These are phyloP conservation scores for Cephus pygmeus DNA, from an alignment of 2,888 invertebrate species.

Conservation along the genomic window DNA sequence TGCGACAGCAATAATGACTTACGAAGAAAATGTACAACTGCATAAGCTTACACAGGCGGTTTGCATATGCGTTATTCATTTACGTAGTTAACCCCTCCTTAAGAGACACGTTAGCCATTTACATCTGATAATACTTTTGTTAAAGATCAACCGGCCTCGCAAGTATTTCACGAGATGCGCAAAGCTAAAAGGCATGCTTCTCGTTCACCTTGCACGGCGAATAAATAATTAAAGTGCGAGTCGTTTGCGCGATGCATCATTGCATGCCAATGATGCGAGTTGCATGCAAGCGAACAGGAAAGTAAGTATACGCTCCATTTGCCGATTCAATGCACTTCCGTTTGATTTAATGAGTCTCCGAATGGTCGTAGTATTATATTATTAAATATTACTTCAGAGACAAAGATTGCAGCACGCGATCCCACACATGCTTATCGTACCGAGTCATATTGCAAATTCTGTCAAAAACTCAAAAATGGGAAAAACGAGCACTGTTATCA, in stretches of 20 bases:
- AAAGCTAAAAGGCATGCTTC: not conserved
- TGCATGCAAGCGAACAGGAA: not conserved
- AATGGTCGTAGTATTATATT: not conserved
- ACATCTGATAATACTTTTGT: not conserved
- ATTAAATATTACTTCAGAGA: not conserved
- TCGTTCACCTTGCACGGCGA: conserved; percentile 30
- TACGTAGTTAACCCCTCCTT: not conserved
- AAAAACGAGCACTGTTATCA: not conserved
- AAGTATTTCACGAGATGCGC: not conserved
- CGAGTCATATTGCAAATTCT: not conserved
- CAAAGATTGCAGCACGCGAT: not conserved
- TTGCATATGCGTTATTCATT: not conserved
- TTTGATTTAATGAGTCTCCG: conserved; percentile 16
- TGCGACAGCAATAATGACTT: not conserved
- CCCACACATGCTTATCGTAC: not conserved
- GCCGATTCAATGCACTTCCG: conserved; percentile 30
- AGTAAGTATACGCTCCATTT: conserved; percentile 18
- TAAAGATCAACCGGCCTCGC: not conserved
- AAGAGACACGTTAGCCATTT: not conserved
- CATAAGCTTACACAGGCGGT: not conserved
- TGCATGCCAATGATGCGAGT: conserved; percentile 36
- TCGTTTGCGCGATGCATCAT: conserved; percentile 25
- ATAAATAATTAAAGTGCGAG: conserved; percentile 24
- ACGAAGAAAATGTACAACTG: not conserved
- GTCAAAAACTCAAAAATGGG: not conserved